phyloP scores from a whole-genome alignment of 2,888 invertebrate species.

The Dasysyrphus albostriatus region DNA sequence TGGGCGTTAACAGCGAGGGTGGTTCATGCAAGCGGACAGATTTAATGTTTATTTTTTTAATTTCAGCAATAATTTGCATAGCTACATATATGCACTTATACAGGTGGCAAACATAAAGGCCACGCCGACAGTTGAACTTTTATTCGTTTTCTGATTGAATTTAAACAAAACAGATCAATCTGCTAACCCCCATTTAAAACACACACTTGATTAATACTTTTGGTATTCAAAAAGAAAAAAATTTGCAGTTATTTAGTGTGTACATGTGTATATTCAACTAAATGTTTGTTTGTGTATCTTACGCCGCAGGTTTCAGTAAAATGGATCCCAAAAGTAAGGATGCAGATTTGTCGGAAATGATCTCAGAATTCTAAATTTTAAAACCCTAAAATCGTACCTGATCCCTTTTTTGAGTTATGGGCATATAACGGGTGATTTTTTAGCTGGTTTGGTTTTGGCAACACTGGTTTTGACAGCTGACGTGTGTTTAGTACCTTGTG shows the following conservation, averaged over 20 bases:
- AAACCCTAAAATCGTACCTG: no score
- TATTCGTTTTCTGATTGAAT: neutral
- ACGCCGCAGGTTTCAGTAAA: no score
- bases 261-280: no score
- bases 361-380: no score
- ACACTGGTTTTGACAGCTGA: no score
- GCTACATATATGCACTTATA: neutral
- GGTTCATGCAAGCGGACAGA: slow-evolving; percentile 28
- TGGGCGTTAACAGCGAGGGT: neutral
- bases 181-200: neutral
- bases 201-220: neutral
- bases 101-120: slow-evolving; percentile 15
- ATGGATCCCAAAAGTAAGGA: no score
- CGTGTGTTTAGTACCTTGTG: no score
- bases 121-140: neutral
- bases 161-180: neutral
- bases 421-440: no score
- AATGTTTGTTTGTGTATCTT: no score
- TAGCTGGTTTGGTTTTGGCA: no score
- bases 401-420: no score
- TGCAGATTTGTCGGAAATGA: no score
- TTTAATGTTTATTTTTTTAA: slow-evolving; percentile 36
- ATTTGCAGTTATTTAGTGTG: neutral
- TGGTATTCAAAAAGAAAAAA: neutral
- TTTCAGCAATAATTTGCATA: slow-evolving; percentile 27